A percentile compares a stretch with the other conserved stretches of the same genome.
phyloP scores from a whole-genome alignment of 2,797 vertebrate species.

The Lycodopsis pacificus region DNA sequence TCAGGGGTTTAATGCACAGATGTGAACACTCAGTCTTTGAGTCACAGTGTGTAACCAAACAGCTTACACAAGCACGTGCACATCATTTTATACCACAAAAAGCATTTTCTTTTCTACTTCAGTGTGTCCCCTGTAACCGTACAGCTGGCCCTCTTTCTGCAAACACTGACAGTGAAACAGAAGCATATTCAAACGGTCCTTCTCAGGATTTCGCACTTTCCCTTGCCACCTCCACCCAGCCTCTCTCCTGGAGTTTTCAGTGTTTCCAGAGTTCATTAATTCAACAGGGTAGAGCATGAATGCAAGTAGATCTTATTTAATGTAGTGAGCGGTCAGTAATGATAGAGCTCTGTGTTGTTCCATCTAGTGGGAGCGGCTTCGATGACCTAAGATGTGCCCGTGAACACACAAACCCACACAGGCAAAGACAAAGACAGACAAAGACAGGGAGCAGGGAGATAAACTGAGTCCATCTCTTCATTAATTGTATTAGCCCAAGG shows the following conservation, averaged over 20 bases:
- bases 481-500: slow-evolving; percentile 68
- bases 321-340: slow-evolving; percentile 55
- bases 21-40: slow-evolving; percentile 31
- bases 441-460: slow-evolving; percentile 19
- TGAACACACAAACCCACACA: slow-evolving; percentile 23
- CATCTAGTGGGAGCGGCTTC: slow-evolving; percentile 48
- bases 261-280: slow-evolving; percentile 61
- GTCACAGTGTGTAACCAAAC: slow-evolving; percentile 27
- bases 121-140: slow-evolving; percentile 48
- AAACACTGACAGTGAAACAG: slow-evolving; percentile 40
- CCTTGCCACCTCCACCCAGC: slow-evolving; percentile 14
- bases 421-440: slow-evolving; percentile 38
- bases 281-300: slow-evolving; percentile 47
- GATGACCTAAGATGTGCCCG: slow-evolving; percentile 49
- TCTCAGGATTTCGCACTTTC: slow-evolving; percentile 44
- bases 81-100: slow-evolving; percentile 29
- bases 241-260: slow-evolving; percentile 37
- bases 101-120: slow-evolving; percentile 50
- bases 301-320: slow-evolving; percentile 65
- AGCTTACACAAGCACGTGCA: background rate
- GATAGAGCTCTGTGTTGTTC: slow-evolving; percentile 53
- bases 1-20: slow-evolving; percentile 56
- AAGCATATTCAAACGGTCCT: slow-evolving; percentile 35
- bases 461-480: slow-evolving; percentile 47
- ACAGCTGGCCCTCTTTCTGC: slow-evolving; percentile 49